Evolutionary conservation across 1,140 invertebrate species (phyloP), one percentile per base, ranked within the genome.

Genomic region (Gyrodactylus salaris): DNA sequence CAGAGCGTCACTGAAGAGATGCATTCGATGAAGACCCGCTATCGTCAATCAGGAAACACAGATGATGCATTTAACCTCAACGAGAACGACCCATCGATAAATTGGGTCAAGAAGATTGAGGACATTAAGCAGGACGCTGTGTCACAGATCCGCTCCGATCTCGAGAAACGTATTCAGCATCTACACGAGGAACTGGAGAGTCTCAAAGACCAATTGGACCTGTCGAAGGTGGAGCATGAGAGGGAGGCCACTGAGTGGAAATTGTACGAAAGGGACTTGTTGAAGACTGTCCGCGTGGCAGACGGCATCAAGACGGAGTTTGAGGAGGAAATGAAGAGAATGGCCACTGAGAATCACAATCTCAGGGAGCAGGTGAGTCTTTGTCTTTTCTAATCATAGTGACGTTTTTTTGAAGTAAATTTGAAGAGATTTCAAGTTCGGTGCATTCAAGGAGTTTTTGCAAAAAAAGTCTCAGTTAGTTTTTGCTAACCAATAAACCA

Each of bases 221-320:
- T 25, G 26, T 25, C 20, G 1, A 24, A 21, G n/a, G 22, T 25
- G 25, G 26, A 73, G 26, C 23, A 54, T 24, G 72, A 22, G 1
- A 19, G 76, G 7, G 76, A 86, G 83, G 85, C 84, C 75, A 83
- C 86, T 19, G 88, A 91, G 80, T 91, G 89, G 89, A 85, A 88
- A 76, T 87, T 89, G 78, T 91, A 91, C 82, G 88, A 91, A 78
- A 85, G 85, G 73, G 89, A 91, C 80, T 82, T 91, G 0, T 80
- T 91, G 21, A 88, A 88, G 82, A 88, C 88, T 0, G 89, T 91
- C 0, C 83, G 88, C 24, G 88, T 91, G 1, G 89, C 89, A 7
- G 89, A 91, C 79, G 88, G 91, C 79, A 89, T 91, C 79, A 90
- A 89, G 80, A 74, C 69, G 16, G 78, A 77, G 74, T 73, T 76